These are phyloP conservation scores for Alentia gelatinosa DNA, from an alignment of 2,888 invertebrate genomes.

Conservation along the genomic window DNA sequence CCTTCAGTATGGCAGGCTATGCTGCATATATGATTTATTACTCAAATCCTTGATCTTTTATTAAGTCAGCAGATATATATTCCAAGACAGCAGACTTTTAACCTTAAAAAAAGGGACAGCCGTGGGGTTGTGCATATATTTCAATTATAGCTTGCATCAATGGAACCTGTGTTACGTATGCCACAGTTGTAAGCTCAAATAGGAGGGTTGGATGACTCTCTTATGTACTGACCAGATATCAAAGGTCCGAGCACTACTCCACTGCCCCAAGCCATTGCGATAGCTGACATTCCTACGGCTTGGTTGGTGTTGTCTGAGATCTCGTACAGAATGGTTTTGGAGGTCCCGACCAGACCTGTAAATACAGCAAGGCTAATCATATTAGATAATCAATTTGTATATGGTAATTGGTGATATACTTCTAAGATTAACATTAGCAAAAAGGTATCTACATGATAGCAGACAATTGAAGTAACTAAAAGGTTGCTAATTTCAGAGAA, in stretches of 20 bases:
- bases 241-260: constrained; percentile 75
- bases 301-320: constrained; percentile 77
- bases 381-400: neutral
- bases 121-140: neutral
- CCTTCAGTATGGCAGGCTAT: too few relatives aligned
- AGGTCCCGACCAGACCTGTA: constrained; percentile 74
- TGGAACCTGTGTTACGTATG: neutral
- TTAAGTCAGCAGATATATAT: too few relatives aligned
- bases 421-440: too few relatives aligned
- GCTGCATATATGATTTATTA: too few relatives aligned
- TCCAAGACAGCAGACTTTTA: too few relatives aligned
- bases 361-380: neutral
- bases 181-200: neutral
- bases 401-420: neutral
- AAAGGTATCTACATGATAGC: too few relatives aligned
- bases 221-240: constrained; percentile 72
- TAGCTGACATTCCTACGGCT: constrained; percentile 74
- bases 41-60: too few relatives aligned
- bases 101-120: too few relatives aligned
- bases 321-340: constrained; percentile 76
- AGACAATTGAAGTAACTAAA: too few relatives aligned
- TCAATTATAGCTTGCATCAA: neutral
- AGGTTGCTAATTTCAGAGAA: too few relatives aligned
- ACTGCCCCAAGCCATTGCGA: constrained; percentile 75
- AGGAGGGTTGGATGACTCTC: too few relatives aligned